These are phyloP conservation scores for Nephotettix cincticeps DNA, from an alignment of 1,140 invertebrate genomes.

Conservation along the genomic window DNA sequence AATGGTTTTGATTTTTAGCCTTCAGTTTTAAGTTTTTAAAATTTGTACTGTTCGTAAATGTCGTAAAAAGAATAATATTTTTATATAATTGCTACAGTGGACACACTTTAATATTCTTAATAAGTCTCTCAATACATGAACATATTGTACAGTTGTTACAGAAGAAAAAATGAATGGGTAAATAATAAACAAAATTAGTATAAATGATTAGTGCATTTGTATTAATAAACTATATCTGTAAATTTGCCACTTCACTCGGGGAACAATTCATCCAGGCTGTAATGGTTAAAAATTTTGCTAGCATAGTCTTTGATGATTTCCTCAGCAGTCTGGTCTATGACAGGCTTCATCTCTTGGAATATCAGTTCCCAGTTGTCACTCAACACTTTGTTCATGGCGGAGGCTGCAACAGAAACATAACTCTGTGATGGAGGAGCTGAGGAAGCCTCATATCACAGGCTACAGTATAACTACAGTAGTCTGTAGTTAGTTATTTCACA, in stretches of 20 bases:
- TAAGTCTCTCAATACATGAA: no score
- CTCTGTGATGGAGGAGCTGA: no score
- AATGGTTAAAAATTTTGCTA: conserved; percentile 61
- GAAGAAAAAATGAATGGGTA: neutral
- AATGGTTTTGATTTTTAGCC: no score
- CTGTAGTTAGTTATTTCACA: neutral
- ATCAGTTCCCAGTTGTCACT: conserved; percentile 64
- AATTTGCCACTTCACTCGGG: conserved; percentile 12
- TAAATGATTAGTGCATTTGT: neutral
- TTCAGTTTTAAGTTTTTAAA: no score
- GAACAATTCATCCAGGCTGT: conserved; percentile 59
- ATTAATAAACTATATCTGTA: neutral
- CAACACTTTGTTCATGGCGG: conserved; percentile 55
- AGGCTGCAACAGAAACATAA: conserved; percentile 39
- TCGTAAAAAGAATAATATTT: no score
- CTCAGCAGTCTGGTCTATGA: conserved; percentile 61
- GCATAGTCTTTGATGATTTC: conserved; percentile 59
- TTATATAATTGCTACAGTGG: no score
- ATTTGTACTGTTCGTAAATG: no score
- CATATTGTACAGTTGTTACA: no score
- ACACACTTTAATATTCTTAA: no score
- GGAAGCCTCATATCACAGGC: no score
- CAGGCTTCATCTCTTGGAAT: conserved; percentile 62
- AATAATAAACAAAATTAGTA: neutral
- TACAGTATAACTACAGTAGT: no score